Evolutionary conservation across 2,888 invertebrate genomes (phyloP), one percentile per base, ranked within the genome.

Genomic region (Onthophagus sagittarius): DNA sequence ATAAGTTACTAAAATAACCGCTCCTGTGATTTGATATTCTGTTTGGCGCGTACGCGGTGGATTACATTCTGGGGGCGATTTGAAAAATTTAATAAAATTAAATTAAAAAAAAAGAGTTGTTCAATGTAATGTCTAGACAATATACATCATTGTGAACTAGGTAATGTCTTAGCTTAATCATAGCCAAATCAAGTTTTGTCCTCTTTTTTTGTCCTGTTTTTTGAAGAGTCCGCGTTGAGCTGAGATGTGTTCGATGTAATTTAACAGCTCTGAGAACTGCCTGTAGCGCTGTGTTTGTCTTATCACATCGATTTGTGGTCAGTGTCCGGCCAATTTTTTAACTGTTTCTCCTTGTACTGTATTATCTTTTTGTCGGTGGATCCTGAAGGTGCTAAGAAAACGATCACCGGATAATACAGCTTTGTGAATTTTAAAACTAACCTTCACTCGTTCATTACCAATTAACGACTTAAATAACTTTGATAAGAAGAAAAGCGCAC

Each of bases 71-170:
- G 67, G 67, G 32, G 32, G n/a, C 23, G 15, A 32, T 67, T 67
- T 67, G 67, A 7, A 31, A 23, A 31, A 23, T 67, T n/a, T n/a
- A 9, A 32, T 9, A 23, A 31, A 32, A 32, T 23, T 67, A 67
- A 67, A 67, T 23, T 23, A 23, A 23, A 23, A 23, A n/a, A 67
- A 23, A 67, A 31, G 32, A 67, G 67, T 67, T 67, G 67, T 67
- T 67, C 67, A 67, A 67, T 67, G 67, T 67, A 67, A 67, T 31
- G 32, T 67, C 67, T 67, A 67, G 67, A 67, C 67, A 67, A 67
- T 67, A 67, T 67, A 32, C 67, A 67, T 67, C 67, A 67, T 67
- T 67, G 23, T 67, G 32, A 67, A n/a, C 23, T 67, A 67, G 67
- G 67, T 67, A 67, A 67, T 67, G 32, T 67, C 67, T 53, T 67